These are phyloP conservation scores for Callospermophilus lateralis DNA, from an alignment of 2,113 vertebrate genomes.

Conservation along the genomic window DNA sequence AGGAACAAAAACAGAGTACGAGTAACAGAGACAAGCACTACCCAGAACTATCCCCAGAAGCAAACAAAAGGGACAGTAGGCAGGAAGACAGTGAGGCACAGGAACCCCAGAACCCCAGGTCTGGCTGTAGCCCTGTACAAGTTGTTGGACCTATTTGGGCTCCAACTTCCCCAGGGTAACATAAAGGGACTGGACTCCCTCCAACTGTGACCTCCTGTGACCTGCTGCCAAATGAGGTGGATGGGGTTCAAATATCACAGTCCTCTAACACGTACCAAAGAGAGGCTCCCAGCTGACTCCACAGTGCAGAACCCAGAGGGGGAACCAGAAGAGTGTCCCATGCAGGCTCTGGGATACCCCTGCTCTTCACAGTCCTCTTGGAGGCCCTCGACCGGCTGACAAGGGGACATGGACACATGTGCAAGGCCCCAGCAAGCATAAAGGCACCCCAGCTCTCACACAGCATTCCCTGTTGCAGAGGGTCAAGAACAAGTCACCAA, in stretches of 20 bases:
- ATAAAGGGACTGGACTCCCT: background rate
- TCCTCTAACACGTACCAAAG: background rate
- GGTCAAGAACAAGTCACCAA: background rate
- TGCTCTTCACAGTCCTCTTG: background rate
- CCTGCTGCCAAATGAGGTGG: background rate
- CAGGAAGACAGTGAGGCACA: background rate
- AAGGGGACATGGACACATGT: fast-evolving
- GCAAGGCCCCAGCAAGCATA: background rate
- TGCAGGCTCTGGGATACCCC: background rate
- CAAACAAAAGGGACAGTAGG: background rate
- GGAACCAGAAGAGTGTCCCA: too few relatives aligned
- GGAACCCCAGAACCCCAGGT: too few relatives aligned
- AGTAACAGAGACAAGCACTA: background rate
- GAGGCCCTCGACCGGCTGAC: fast-evolving
- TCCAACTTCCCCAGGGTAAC: background rate
- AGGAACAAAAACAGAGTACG: background rate
- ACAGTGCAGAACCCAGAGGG: background rate
- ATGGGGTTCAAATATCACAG: background rate
- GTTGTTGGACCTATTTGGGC: background rate
- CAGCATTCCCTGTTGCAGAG: background rate
- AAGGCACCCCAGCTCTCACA: background rate
- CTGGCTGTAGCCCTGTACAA: background rate
- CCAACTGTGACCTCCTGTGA: background rate
- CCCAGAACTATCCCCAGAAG: background rate
- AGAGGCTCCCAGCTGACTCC: background rate